Evolutionary conservation across 2,797 vertebrate genomes (phyloP), one percentile per base, ranked within the genome.

Genomic region (Tamandua tetradactyla): DNA sequence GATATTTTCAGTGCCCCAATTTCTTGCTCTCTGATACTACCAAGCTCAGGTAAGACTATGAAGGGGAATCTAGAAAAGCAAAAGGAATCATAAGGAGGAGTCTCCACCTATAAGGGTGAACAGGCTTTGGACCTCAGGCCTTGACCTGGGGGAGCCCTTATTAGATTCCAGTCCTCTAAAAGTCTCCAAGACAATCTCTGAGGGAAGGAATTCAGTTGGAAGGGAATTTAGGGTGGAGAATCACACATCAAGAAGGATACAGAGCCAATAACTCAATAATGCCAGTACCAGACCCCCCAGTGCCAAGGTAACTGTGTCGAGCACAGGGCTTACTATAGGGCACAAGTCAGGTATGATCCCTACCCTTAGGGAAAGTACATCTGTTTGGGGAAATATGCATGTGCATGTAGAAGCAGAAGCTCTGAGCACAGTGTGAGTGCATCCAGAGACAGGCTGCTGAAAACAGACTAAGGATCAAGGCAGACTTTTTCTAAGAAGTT

Each of bases 41-140:
- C 44, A 49, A 61, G 35, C 1, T n/a, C 37, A 89, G 89, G 87
- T 93, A 95, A 95, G 87, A 94, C 57, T 72, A 8, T 5, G 35
- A 75, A 40, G 27, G 13, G 40, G 14, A 47, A 68, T 27, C 20
- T 85, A 68, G 61, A 84, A 44, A 89, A 89, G 32, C 1, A 91
- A 18, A 20, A 66, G 64, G 40, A 17, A 22, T 62, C 22, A 52
- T 10, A 4, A 68, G 89, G 30, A 85, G 30, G 13, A 32, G 30
- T 75, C 42, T 3, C 2, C 14, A 87, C 3, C 68, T 37, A 13
- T 23, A 83, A 79, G 64, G 13, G 62, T 59, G 87, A 25, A 64
- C 6, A 92, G 42, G 37, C 8, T 23, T 61, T 40, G 42, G 32
- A 74, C 37, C 11, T 11, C 44, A 47, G 44, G 44, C n/a, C n/a